Evolutionary conservation across 2,888 invertebrate species (phyloP).

Genomic region (Argyra leucocephala): DNA sequence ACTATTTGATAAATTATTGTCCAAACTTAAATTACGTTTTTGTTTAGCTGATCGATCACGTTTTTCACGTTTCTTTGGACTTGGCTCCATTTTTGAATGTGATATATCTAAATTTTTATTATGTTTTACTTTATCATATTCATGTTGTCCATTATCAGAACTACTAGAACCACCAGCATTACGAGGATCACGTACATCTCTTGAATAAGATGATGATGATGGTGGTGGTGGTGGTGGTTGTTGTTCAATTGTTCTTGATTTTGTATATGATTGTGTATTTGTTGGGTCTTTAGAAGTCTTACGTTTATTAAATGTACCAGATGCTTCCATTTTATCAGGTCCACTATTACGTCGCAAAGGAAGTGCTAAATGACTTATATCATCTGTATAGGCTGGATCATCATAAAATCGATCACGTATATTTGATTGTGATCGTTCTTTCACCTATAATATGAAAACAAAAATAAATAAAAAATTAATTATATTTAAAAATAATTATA

Average conservation of each 20-base stretch:
- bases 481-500: too few species aligned
- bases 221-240: background rate
- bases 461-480: background rate
- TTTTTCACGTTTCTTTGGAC: conserved; percentile 25
- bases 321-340: conserved; percentile 25
- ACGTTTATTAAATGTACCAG: conserved; percentile 14
- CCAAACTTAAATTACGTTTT: conserved; percentile 37
- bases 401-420: conserved; percentile 42
- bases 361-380: conserved; percentile 42
- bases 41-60: conserved; percentile 37
- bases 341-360: conserved; percentile 36
- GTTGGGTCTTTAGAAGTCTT: conserved; percentile 12
- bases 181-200: conserved; percentile 11
- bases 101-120: conserved; percentile 37
- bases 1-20: conserved; percentile 27
- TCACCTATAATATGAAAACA: conserved; percentile 31
- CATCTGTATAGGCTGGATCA: conserved; percentile 44
- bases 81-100: conserved; percentile 27
- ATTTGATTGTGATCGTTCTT: conserved; percentile 38
- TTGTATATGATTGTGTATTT: conserved; percentile 10
- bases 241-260: background rate
- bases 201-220: too few species aligned
- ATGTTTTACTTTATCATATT: conserved; percentile 28
- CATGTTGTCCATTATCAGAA: conserved; percentile 30
- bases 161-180: conserved; percentile 32